Evolutionary conservation across 2,113 vertebrate genomes (phyloP).

Genomic region (Lonchura striata): DNA sequence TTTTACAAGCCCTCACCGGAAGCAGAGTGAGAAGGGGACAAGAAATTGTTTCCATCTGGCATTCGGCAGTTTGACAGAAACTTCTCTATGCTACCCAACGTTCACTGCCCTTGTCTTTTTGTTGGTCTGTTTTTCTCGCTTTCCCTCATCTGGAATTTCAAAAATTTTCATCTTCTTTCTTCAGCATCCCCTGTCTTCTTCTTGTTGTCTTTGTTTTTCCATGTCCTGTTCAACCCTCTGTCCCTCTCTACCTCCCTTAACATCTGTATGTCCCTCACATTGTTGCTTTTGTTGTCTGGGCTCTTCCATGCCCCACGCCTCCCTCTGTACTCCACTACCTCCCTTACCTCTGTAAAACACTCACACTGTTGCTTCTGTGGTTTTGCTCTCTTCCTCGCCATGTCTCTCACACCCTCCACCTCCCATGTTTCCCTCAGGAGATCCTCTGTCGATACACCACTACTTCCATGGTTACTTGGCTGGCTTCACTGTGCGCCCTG

Average conservation of each 20-base stretch:
- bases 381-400: background rate
- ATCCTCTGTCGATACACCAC: constrained; percentile 82
- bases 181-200: background rate
- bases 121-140: background rate
- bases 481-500: constrained; percentile 93
- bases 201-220: background rate
- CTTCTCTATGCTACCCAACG: background rate
- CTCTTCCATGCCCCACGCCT: background rate
- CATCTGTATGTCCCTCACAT: background rate
- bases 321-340: background rate
- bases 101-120: background rate
- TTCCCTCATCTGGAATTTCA: background rate
- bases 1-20: constrained; percentile 50
- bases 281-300: background rate
- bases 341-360: background rate
- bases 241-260: background rate
- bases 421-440: constrained; percentile 79
- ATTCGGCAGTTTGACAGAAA: constrained; percentile 16
- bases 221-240: background rate
- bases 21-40: constrained; percentile 25
- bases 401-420: constrained; percentile 60
- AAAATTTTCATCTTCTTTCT: background rate
- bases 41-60: constrained; percentile 40
- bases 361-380: background rate
- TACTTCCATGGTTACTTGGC: constrained; percentile 96